Base-by-base conservation (phyloP, 2,113 vertebrate species). In the Ageneiosus marmoratus region DNA sequence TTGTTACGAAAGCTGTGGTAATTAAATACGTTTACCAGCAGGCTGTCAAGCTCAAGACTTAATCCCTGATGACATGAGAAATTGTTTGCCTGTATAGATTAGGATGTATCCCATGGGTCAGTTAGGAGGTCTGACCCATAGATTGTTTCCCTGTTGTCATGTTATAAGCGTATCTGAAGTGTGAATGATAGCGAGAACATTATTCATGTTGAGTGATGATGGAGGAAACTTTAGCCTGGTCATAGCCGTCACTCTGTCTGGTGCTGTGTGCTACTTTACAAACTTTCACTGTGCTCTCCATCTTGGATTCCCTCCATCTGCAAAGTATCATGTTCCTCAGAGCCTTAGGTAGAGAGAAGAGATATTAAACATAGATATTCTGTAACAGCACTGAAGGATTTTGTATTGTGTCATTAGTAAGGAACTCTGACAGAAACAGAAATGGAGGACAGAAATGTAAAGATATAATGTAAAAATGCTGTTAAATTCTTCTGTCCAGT, bases 121-220 rank as follows among this genome's bases (percentile, higher is more conserved):
- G 41, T 74, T 60, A 48, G 20, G 58, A 77, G 32, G 8, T 58
- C n/a, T 72, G n/a, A 73, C n/a, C 76, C 37, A n/a, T 65, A 53
- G 44, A 16, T 32, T 69, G n/a, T 65, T 46, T 51, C 37, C 67
- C n/a, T 46, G 53, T 29, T 24, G 48, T 4, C 81, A 73, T 79
- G 62, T 58, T 46, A 29, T 63, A 77, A 41, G 63, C 27, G 82
- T 77, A 81, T 83, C 80, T 62, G 82, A 83, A 85, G 65, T 34
- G 29, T 60, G 73, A 85, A 82, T 62, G 29, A 79, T 29, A 27
- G 73, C 72, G 18, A 81, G 65, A 48, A 80, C 20, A 55, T 58
- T 70, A 37, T 79, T 89, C 62, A 81, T 62, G 73, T 74, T 82
- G 80, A 88, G 84, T 76, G 83, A 62, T 77, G 60, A 67, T 55